A percentile compares a stretch with the other conserved stretches of the same genome.
phyloP scores from a whole-genome alignment of 2,113 vertebrate species.

The Salvelinus fontinalis region DNA sequence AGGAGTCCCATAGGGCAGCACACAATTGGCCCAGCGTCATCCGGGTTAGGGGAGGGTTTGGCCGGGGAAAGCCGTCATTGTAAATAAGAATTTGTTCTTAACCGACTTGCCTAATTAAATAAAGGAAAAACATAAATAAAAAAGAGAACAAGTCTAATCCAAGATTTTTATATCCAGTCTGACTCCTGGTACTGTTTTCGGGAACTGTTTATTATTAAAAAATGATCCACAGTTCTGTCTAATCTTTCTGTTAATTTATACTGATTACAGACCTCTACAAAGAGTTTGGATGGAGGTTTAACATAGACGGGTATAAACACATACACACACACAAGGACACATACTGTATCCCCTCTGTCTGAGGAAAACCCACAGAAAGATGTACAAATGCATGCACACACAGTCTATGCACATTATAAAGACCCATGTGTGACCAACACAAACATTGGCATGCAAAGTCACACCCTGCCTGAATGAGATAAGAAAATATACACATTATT shows the following conservation, averaged over 20 bases:
- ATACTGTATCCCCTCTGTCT: slow-evolving; percentile 13
- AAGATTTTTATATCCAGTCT: slow-evolving; percentile 22
- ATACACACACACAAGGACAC: background rate
- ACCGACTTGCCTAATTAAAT: too few species aligned
- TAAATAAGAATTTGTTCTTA: too few species aligned
- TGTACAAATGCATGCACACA: background rate
- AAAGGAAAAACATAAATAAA: background rate
- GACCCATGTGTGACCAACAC: background rate
- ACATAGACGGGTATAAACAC: background rate
- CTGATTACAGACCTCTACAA: slow-evolving; percentile 27
- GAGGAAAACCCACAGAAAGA: background rate
- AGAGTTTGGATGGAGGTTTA: background rate
- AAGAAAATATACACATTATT: background rate
- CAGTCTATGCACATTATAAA: background rate
- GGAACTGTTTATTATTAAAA: slow-evolving; percentile 45
- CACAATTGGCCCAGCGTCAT: too few species aligned
- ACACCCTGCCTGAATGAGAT: background rate
- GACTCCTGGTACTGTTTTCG: slow-evolving; percentile 25
- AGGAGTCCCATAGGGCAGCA: too few species aligned
- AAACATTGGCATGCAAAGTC: background rate
- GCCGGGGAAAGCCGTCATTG: too few species aligned
- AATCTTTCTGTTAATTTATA: slow-evolving; percentile 29
- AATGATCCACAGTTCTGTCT: slow-evolving; percentile 16
- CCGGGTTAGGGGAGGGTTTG: too few species aligned
- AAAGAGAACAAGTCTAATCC: slow-evolving; percentile 16